These are phyloP conservation scores for Podarcis raffonei DNA, from an alignment of 2,113 vertebrate species.

Conservation along the genomic window DNA sequence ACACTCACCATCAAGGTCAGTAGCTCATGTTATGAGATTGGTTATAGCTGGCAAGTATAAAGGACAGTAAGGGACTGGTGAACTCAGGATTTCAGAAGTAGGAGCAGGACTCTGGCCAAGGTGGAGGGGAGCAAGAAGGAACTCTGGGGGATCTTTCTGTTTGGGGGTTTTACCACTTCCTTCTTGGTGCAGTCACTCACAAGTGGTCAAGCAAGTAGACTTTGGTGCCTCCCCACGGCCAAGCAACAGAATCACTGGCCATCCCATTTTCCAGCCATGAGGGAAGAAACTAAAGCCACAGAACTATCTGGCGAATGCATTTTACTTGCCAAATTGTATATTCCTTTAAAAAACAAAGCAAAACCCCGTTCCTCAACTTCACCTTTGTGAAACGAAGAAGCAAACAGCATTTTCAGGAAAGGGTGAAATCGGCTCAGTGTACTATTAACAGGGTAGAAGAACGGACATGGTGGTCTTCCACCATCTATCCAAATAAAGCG, in stretches of 20 bases:
- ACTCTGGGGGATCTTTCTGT: rapidly evolving
- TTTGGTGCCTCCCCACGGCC: background rate
- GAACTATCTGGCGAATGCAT: background rate
- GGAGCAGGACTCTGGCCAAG: slow-evolving; percentile 26
- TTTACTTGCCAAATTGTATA: slow-evolving; percentile 32
- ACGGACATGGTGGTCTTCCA: background rate
- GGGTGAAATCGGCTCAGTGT: too few relatives aligned
- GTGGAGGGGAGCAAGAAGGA: background rate
- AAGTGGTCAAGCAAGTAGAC: background rate
- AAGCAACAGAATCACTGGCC: background rate
- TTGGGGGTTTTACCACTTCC: rapidly evolving
- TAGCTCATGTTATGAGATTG: slow-evolving; percentile 76
- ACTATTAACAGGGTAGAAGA: background rate
- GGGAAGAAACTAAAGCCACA: slow-evolving; percentile 39
- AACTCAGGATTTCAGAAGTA: slow-evolving; percentile 52
- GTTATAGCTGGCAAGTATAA: slow-evolving; percentile 82
- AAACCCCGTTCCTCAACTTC: slow-evolving; percentile 26
- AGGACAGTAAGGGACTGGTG: slow-evolving; percentile 78
- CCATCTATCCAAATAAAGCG: background rate
- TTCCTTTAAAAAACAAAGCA: background rate
- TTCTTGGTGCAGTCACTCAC: background rate
- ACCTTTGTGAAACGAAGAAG: slow-evolving; percentile 43
- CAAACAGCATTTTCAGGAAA: background rate
- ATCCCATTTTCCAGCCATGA: slow-evolving; percentile 36
- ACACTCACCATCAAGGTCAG: slow-evolving; percentile 82